Evolutionary conservation across 37 sponge, comb jelly and placozoan genomes (phyloP).

Genomic region (Tethya wilhelma): DNA sequence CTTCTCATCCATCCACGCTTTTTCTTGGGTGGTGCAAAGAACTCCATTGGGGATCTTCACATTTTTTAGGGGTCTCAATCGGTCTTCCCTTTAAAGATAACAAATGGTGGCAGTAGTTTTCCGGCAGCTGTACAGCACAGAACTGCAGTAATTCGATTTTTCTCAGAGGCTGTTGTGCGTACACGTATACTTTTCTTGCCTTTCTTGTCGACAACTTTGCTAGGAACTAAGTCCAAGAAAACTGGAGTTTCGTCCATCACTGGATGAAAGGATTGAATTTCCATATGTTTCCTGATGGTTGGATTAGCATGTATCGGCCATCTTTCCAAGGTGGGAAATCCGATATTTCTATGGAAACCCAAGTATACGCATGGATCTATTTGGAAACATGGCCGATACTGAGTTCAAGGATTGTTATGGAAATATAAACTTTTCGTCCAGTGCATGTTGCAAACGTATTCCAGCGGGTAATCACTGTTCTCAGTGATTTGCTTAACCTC

Average conservation of each 20-base stretch:
- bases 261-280: too few relatives aligned
- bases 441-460: conserved; percentile 13
- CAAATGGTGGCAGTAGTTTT: conserved; percentile 22
- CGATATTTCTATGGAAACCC: too few relatives aligned
- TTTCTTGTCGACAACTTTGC: not conserved
- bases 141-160: not conserved
- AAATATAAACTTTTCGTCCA: too few relatives aligned
- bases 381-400: too few relatives aligned
- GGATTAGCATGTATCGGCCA: too few relatives aligned
- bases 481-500: not conserved
- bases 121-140: conserved; percentile 25
- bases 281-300: too few relatives aligned
- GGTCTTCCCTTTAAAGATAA: conserved; percentile 29
- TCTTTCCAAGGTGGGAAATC: too few relatives aligned
- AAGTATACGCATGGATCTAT: too few relatives aligned
- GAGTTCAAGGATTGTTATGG: too few relatives aligned
- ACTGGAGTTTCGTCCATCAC: conserved; percentile 29
- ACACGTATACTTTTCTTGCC: not conserved
- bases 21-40: conserved; percentile 4
- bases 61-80: not conserved
- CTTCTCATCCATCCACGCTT: conserved; percentile 21
- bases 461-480: conserved; percentile 1
- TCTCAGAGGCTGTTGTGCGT: conserved; percentile 1
- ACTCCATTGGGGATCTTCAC: not conserved
- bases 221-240: conserved; percentile 6